phyloP scores from a whole-genome alignment of 2,113 vertebrate species.

The Paratilapia polleni region DNA sequence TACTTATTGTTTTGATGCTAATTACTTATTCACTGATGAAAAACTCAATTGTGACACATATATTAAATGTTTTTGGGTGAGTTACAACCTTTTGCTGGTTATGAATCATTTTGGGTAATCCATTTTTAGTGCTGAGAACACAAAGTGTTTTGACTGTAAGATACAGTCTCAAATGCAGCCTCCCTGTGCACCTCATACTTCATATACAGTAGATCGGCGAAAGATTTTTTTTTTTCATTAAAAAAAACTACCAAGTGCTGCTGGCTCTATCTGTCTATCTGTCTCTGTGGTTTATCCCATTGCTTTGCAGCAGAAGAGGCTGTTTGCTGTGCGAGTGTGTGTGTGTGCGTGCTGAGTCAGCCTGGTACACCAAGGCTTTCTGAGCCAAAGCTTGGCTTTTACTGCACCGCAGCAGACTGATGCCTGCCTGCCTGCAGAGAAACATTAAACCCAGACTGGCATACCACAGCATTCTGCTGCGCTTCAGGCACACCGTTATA shows the following conservation, averaged over 20 bases:
- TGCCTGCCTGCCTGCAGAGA: constrained; percentile 74
- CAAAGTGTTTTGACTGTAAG: background rate
- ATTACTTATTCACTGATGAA: too few species aligned
- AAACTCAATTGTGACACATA: too few species aligned
- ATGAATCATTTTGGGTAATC: background rate
- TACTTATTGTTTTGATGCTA: background rate
- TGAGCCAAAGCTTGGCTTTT: constrained; percentile 67
- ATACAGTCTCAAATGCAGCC: background rate
- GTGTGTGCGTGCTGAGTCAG: constrained; percentile 58
- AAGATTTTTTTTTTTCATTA: background rate
- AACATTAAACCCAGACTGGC: constrained; percentile 47
- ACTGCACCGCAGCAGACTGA: constrained; percentile 65
- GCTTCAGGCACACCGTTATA: background rate
- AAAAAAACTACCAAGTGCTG: background rate
- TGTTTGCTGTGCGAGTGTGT: constrained; percentile 32
- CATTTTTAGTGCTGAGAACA: background rate
- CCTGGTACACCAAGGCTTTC: constrained; percentile 23
- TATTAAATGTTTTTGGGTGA: background rate
- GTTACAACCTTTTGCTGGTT: background rate
- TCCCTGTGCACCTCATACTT: background rate
- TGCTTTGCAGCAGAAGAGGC: constrained; percentile 33
- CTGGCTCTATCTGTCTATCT: background rate
- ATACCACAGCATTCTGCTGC: constrained; percentile 8
- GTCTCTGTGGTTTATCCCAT: background rate
- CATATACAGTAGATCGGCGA: background rate